Conservation (phyloP, 2,113 vertebrate genomes). For the Oreochromis spilurus region DNA sequence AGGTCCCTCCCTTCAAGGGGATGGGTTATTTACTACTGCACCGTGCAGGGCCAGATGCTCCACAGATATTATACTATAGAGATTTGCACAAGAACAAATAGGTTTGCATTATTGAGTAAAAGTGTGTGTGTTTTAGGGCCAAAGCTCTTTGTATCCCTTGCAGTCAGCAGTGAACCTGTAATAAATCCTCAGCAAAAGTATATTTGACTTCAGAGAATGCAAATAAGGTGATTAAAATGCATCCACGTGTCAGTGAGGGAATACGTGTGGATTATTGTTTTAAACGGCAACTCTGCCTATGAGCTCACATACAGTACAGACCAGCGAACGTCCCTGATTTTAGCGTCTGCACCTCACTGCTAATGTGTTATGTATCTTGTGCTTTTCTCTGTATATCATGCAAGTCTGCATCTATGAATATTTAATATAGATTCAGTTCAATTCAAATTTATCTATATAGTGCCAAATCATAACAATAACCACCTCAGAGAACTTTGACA, state of each 20-base stretch:
- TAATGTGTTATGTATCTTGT: neutral
- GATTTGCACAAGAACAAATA: slow-evolving; percentile 13
- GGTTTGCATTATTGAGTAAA: neutral
- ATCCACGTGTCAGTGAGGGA: neutral
- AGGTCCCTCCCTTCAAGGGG: slow-evolving; percentile 45
- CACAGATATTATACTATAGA: slow-evolving; percentile 9
- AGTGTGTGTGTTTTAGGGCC: neutral
- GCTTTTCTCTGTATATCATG: neutral
- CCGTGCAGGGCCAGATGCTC: slow-evolving; percentile 44
- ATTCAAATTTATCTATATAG: neutral
- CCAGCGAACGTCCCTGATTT: neutral
- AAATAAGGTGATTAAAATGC: neutral
- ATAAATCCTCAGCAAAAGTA: neutral
- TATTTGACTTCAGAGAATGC: neutral
- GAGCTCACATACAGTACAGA: neutral
- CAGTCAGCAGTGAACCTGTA: neutral
- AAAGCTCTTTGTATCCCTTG: neutral
- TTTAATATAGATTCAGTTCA: slow-evolving; percentile 11
- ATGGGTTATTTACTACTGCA: slow-evolving; percentile 52
- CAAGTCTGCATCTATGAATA: slow-evolving; percentile 16
- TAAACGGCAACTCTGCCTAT: neutral
- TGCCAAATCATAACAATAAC: neutral
- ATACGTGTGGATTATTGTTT: neutral
- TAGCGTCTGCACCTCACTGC: neutral
- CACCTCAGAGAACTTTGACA: neutral